phyloP scores from a whole-genome alignment of 2,113 vertebrate genomes.

The Prietella phreatophila region DNA sequence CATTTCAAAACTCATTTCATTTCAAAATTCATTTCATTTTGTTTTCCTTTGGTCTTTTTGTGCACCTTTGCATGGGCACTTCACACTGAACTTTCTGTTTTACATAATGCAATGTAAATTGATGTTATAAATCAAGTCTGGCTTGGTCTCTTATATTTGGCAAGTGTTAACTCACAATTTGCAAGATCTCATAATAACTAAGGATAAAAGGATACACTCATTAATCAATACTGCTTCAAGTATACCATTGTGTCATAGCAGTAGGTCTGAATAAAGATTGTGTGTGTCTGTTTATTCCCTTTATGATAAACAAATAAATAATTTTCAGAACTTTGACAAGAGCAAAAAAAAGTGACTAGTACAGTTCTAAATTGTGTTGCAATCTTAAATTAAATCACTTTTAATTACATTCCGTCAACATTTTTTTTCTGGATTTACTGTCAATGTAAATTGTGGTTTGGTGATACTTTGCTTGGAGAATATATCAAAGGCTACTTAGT shows the following conservation, averaged over 20 bases:
- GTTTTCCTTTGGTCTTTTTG: conserved; percentile 59
- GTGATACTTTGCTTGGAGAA: neutral
- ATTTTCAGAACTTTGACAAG: neutral
- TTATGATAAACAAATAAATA: neutral
- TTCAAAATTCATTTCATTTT: conserved; percentile 67
- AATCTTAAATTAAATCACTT: neutral
- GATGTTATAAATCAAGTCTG: conserved; percentile 3
- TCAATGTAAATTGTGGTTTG: neutral
- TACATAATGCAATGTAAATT: conserved; percentile 46
- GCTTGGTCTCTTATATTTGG: conserved; percentile 18
- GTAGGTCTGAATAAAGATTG: neutral
- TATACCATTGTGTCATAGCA: neutral
- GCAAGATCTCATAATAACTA: neutral
- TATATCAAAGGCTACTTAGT: neutral
- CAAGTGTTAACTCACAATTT: conserved; percentile 16
- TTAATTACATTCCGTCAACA: neutral
- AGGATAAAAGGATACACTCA: neutral
- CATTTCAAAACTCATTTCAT: conserved; percentile 66
- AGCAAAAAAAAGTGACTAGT: neutral
- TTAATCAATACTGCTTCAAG: conserved; percentile 33
- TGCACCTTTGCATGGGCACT: conserved; percentile 55
- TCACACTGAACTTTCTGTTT: conserved; percentile 41
- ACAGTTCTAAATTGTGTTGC: neutral
- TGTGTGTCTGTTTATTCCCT: neutral
- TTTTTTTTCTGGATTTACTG: neutral